These are phyloP conservation scores for Cacoxenus indagator DNA, from an alignment of 2,888 invertebrate genomes.

Conservation along the genomic window DNA sequence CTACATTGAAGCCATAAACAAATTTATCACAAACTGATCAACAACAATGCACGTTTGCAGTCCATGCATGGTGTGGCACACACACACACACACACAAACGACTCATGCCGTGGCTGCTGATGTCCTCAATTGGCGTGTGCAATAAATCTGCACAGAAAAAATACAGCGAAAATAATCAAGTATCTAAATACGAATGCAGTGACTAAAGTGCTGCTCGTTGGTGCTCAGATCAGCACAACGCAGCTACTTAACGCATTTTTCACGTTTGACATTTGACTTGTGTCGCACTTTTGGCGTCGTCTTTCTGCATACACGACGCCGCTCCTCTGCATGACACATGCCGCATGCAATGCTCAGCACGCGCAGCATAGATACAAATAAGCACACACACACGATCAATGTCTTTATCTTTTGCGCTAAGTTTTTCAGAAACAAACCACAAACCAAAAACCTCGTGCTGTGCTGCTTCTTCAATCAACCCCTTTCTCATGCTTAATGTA, in stretches of 20 bases:
- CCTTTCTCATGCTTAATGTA: constrained; percentile 37
- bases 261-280: constrained; percentile 70
- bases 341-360: too few species aligned
- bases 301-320: not conserved
- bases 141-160: constrained; percentile 1
- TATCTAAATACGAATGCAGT: not conserved
- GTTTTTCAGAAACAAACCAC: too few species aligned
- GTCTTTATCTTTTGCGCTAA: too few species aligned
- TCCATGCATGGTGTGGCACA: constrained; percentile 40
- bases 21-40: constrained; percentile 65
- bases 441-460: too few species aligned
- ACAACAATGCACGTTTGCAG: constrained; percentile 52
- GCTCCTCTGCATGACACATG: constrained; percentile 17
- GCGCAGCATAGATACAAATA: constrained; percentile 1
- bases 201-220: constrained; percentile 7
- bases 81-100: not conserved
- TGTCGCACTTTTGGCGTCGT: constrained; percentile 60
- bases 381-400: too few species aligned
- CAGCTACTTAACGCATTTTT: constrained; percentile 66
- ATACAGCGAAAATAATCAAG: not conserved
- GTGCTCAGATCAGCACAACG: too few species aligned
- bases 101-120: not conserved
- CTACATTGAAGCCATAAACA: constrained; percentile 44
- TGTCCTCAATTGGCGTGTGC: constrained; percentile 14
- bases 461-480: too few species aligned